Conservation (phyloP, 2,797 vertebrate genomes). For the Etheostoma perlongum region DNA sequence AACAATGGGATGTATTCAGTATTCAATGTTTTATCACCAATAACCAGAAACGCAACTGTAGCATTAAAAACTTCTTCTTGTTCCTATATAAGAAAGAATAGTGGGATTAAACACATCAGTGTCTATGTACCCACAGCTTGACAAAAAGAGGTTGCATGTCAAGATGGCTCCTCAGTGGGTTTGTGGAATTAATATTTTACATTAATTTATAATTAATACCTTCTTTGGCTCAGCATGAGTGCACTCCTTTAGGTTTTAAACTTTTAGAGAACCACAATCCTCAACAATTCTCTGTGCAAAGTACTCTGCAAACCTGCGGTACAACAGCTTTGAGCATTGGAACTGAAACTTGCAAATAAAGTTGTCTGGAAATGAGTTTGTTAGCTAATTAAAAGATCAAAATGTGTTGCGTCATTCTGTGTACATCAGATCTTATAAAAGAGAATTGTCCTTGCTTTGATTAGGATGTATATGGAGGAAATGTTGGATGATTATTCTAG, state of each 20-base stretch:
- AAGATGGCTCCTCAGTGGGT: neutral
- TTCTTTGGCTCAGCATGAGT: conserved; percentile 15
- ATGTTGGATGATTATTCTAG: neutral
- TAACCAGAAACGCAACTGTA: neutral
- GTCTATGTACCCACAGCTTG: neutral
- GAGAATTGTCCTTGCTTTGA: neutral
- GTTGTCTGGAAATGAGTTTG: too few relatives aligned
- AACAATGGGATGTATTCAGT: neutral
- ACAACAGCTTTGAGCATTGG: too few relatives aligned
- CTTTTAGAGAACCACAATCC: neutral
- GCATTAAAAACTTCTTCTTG: too few relatives aligned
- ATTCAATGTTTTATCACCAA: neutral
- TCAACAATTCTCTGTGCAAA: too few relatives aligned
- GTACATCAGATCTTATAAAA: neutral
- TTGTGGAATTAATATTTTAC: conserved; percentile 23
- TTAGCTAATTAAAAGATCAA: conserved; percentile 2
- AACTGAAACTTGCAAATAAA: too few relatives aligned
- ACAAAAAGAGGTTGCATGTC: neutral
- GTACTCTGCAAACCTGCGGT: too few relatives aligned
- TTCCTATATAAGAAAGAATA: neutral
- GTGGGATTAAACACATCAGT: neutral
- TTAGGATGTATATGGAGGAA: too few relatives aligned
- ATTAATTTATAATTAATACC: conserved; percentile 27
- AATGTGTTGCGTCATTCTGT: neutral
- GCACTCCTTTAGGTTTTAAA: conserved; percentile 5